Conservation (phyloP, 2,888 invertebrate genomes). For the Lomographa bimaculata region DNA sequence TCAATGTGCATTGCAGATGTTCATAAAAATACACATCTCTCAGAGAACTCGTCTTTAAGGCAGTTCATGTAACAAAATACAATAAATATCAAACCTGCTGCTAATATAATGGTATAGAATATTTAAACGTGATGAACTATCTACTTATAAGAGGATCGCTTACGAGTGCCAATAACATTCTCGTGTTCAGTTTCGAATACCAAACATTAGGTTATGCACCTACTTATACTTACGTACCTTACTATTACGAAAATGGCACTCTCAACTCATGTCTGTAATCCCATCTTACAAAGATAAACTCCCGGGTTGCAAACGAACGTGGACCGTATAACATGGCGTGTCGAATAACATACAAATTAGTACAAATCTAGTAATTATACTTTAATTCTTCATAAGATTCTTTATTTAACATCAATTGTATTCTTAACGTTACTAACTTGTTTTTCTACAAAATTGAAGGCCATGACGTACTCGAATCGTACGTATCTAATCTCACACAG, state of each 20-base stretch:
- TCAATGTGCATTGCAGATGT: conserved; percentile 7
- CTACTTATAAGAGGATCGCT: conserved; percentile 18
- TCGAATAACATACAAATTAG: conserved; percentile 55
- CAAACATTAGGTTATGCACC: conserved; percentile 23
- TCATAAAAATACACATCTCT: conserved; percentile 12
- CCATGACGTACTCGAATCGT: conserved; percentile 47
- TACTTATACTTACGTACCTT: conserved; percentile 29
- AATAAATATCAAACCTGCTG: background rate
- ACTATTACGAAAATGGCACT: conserved; percentile 28
- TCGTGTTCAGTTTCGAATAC: conserved; percentile 17
- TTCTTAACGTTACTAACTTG: conserved; percentile 61
- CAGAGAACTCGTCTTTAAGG: conserved; percentile 1
- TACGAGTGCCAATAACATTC: conserved; percentile 18
- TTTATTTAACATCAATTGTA: conserved; percentile 56
- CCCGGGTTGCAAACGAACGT: conserved; percentile 50
- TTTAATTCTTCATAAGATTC: conserved; percentile 65
- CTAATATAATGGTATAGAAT: conserved; percentile 10
- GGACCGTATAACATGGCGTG: conserved; percentile 45
- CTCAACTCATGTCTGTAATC: conserved; percentile 21
- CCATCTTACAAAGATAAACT: conserved; percentile 47
- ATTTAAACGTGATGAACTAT: conserved; percentile 8
- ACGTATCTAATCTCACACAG: conserved; percentile 35
- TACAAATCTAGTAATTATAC: conserved; percentile 55
- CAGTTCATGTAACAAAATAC: conserved; percentile 1
- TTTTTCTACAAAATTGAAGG: conserved; percentile 59